These are phyloP conservation scores for Amiota mariae DNA, from an alignment of 2,888 invertebrate species.

Conservation along the genomic window DNA sequence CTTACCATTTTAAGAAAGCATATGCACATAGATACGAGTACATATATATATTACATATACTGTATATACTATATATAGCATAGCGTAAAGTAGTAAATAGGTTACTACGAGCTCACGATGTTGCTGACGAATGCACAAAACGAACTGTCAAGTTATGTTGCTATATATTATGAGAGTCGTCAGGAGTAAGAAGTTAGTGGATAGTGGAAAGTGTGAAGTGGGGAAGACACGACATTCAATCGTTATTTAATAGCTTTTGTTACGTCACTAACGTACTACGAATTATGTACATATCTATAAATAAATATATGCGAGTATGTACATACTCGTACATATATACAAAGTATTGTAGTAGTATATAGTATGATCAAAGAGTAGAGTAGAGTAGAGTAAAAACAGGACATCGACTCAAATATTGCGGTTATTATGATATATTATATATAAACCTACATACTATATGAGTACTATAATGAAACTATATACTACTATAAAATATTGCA, in stretches of 20 bases:
- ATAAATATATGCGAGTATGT: neutral
- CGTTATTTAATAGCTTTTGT: constrained; percentile 51
- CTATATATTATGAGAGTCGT: neutral
- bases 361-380: neutral
- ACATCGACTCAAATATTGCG: neutral
- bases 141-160: constrained; percentile 62
- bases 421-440: neutral
- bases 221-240: constrained; percentile 47
- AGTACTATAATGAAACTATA: too few species aligned
- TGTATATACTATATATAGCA: constrained; percentile 17
- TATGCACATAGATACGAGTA: constrained; percentile 13
- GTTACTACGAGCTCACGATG: constrained; percentile 57
- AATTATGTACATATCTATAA: constrained; percentile 1
- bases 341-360: neutral
- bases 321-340: too few species aligned
- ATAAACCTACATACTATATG: too few species aligned
- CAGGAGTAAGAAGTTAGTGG: too few species aligned
- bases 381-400: neutral
- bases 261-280: constrained; percentile 51
- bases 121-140: constrained; percentile 20
- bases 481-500: too few species aligned
- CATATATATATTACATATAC: constrained; percentile 13
- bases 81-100: constrained; percentile 55
- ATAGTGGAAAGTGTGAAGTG: too few species aligned
- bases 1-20: too few species aligned